These are phyloP conservation scores for Fundulus diaphanus DNA, from an alignment of 2,797 vertebrate species.

Conservation along the genomic window DNA sequence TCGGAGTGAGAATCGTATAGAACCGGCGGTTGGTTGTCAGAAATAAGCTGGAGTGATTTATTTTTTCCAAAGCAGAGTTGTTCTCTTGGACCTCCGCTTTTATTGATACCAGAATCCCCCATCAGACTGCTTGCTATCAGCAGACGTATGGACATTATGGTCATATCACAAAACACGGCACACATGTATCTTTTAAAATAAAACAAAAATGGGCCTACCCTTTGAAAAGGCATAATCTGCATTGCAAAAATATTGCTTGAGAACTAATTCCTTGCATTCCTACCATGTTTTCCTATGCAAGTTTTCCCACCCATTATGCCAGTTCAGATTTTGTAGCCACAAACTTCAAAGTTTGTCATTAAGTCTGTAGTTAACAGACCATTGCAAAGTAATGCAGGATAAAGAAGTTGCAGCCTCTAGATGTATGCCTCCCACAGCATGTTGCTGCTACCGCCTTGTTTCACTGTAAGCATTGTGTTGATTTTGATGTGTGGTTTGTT, in stretches of 20 bases:
- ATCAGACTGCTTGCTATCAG: not conserved
- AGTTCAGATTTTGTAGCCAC: not conserved
- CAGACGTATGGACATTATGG: not conserved
- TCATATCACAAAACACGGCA: not conserved
- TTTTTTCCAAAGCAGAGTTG: not conserved
- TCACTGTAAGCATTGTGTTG: too few relatives aligned
- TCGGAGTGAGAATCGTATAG: slow-evolving; percentile 17
- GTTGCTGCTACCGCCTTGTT: too few relatives aligned
- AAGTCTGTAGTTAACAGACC: too few relatives aligned
- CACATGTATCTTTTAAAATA: not conserved
- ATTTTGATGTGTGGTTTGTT: too few relatives aligned
- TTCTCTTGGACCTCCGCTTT: not conserved
- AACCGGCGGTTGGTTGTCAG: slow-evolving; percentile 7
- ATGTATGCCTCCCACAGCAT: too few relatives aligned
- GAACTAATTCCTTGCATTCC: not conserved
- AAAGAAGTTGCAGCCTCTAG: too few relatives aligned
- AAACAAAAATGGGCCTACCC: not conserved
- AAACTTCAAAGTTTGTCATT: too few relatives aligned
- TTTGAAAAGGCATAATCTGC: too few relatives aligned
- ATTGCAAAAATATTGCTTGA: too few relatives aligned
- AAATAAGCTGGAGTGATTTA: slow-evolving; percentile 10
- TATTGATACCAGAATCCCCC: slow-evolving; percentile 5
- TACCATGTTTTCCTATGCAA: not conserved
- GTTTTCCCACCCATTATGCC: not conserved
- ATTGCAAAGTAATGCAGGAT: too few relatives aligned